A percentile compares a stretch with the other conserved stretches of the same genome.
phyloP scores from a whole-genome alignment of 1,140 invertebrate genomes.

The Cylas formicarius region DNA sequence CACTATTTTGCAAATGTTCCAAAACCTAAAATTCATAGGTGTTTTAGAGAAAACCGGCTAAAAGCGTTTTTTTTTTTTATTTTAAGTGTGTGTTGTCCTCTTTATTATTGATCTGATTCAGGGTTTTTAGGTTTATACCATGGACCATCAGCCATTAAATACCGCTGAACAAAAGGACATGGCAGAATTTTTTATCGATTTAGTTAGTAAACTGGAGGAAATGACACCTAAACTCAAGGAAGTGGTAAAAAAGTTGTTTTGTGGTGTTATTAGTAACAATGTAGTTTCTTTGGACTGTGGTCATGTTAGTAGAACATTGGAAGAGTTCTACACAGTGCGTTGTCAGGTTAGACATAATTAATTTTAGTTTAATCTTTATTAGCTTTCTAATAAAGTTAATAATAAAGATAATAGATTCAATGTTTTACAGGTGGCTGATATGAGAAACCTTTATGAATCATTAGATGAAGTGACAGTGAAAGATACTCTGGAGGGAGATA shows the following conservation, averaged over 20 bases:
- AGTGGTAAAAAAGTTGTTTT: slow-evolving; percentile 85
- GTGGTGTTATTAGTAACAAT: slow-evolving; percentile 88
- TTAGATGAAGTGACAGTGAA: slow-evolving; percentile 94
- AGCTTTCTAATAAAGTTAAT: neutral
- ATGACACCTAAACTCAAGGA: slow-evolving; percentile 88
- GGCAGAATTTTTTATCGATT: slow-evolving; percentile 96
- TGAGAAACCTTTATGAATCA: slow-evolving; percentile 91
- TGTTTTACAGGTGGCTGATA: slow-evolving; percentile 77
- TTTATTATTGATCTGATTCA: too few species aligned
- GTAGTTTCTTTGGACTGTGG: slow-evolving; percentile 90
- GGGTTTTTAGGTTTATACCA: slow-evolving; percentile 93
- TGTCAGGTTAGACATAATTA: slow-evolving; percentile 51
- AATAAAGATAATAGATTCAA: neutral
- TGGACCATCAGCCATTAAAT: slow-evolving; percentile 93
- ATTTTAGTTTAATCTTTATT: neutral
- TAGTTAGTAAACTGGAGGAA: slow-evolving; percentile 92
- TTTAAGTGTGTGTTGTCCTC: too few species aligned
- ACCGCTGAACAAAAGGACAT: slow-evolving; percentile 97
- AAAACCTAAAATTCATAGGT: too few species aligned
- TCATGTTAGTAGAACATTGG: slow-evolving; percentile 86
- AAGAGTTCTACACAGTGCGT: slow-evolving; percentile 93
- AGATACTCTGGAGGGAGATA: slow-evolving; percentile 92
- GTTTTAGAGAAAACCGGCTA: too few species aligned
- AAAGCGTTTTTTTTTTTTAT: too few species aligned
- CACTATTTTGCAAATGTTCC: too few species aligned